Evolutionary conservation across 1,140 invertebrate species (phyloP).

Genomic region (Lucilia sericata): DNA sequence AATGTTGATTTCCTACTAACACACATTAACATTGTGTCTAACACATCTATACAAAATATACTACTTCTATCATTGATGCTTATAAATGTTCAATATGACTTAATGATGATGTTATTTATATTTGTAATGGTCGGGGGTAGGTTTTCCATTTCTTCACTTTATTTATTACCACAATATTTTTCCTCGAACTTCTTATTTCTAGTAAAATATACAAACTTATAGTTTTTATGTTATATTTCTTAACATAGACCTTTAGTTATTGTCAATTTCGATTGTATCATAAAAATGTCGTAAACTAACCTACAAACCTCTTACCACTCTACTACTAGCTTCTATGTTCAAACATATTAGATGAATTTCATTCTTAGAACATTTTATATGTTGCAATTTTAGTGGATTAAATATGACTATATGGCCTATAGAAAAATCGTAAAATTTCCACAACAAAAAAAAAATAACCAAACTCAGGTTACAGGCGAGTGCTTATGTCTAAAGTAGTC

Average conservation of each 20-base stretch:
- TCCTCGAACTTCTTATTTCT: not conserved
- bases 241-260: not conserved
- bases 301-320: not conserved
- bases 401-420: slow-evolving; percentile 38
- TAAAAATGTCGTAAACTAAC: slow-evolving; percentile 43
- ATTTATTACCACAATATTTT: not conserved
- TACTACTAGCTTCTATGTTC: not conserved
- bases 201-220: not conserved
- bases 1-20: too few species aligned
- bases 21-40: too few species aligned
- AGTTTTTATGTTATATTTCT: slow-evolving; percentile 3
- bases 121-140: not conserved
- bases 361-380: slow-evolving; percentile 7
- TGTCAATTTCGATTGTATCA: slow-evolving; percentile 6
- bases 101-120: not conserved
- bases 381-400: slow-evolving; percentile 35
- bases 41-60: too few species aligned
- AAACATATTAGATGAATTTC: too few species aligned
- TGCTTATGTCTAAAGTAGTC: not conserved
- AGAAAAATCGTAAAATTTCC: slow-evolving; percentile 39
- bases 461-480: not conserved
- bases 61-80: too few species aligned
- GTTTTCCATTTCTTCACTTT: slow-evolving; percentile 9
- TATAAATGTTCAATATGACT: not conserved
- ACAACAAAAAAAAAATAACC: too few species aligned